Evolutionary conservation across 53 echinoderm and acorn worm genomes (phyloP).

Genomic region (Hippasteria phrygiana): DNA sequence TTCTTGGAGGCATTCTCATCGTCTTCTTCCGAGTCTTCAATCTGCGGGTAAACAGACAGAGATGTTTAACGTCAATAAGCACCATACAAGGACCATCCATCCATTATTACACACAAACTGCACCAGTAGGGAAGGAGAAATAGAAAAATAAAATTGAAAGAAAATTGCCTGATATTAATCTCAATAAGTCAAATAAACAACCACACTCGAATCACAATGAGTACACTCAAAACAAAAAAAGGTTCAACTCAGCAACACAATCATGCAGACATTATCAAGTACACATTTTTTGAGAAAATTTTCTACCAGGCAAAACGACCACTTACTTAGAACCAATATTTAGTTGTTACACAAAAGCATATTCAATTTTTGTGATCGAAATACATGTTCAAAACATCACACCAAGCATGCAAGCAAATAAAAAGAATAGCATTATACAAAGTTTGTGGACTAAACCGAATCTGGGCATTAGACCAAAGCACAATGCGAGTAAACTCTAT

Average conservation of each 20-base stretch:
- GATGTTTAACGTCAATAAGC: not conserved
- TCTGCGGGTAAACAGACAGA: constrained; percentile 21
- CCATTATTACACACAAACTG: not conserved
- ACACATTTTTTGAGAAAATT: not conserved
- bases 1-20: constrained; percentile 89
- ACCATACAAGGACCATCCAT: not conserved
- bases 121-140: not conserved
- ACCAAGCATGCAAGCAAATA: no score
- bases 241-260: not conserved
- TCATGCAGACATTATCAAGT: not conserved
- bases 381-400: no score
- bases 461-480: no score
- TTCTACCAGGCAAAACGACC: not conserved
- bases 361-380: no score
- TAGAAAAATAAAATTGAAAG: not conserved
- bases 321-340: no score
- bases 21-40: constrained; percentile 83
- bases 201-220: not conserved
- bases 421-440: no score
- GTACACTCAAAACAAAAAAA: not conserved
- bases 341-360: no score
- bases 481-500: no score
- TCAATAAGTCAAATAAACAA: not conserved
- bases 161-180: no score
- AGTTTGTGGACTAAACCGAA: no score